Evolutionary conservation across 2,797 vertebrate genomes (phyloP), one percentile per base, ranked within the genome.

Genomic region (Typhlichthys eigenmanni): DNA sequence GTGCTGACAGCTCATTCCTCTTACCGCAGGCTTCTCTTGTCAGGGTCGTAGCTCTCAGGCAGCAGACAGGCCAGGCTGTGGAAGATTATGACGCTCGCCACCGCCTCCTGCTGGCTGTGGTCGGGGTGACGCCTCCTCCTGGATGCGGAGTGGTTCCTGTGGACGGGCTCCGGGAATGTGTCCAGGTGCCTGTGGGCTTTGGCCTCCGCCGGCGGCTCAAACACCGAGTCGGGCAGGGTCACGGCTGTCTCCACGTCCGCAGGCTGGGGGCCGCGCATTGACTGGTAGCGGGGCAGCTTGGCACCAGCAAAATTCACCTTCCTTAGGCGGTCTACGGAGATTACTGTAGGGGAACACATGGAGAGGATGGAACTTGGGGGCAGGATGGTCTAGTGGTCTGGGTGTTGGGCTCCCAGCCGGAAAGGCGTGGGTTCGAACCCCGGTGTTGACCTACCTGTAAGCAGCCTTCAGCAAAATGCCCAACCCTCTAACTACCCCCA

Each of bases 71-170:
- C 95, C 79, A 98, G 91, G n/a, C 95, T 96, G 83, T 95, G 95
- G 82, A 97, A 98, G 87, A 98, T 95, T 83, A 98, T 96, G 69
- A 98, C 91, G 0, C 96, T 97, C 73, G 95, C 95, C 7, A 98
- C 89, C 1, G 95, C 96, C 55, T 98, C 94, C 52, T 92, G 91
- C 75, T 94, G 91, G 5, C 78, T 80, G 68, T 89, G 80, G 0
- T 93, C 90, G 0, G 94, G 94, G 71, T 96, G 95, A 0, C 94
- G 90, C 59, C 87, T 91, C 76, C 85, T 95, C 53, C 95, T 84
- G 72, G 79, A 89, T 1, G 86, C 71, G 0, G 93, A 85, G 17
- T 76, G 80, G 78, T 92, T 92, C 71, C 78, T 84, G 24, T 64
- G 55, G 0, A 68, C 55, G 13, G 84, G 63, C 38, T 92, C 91